These are phyloP conservation scores for Calonectris borealis DNA, from an alignment of 2,113 vertebrate genomes.

Conservation along the genomic window DNA sequence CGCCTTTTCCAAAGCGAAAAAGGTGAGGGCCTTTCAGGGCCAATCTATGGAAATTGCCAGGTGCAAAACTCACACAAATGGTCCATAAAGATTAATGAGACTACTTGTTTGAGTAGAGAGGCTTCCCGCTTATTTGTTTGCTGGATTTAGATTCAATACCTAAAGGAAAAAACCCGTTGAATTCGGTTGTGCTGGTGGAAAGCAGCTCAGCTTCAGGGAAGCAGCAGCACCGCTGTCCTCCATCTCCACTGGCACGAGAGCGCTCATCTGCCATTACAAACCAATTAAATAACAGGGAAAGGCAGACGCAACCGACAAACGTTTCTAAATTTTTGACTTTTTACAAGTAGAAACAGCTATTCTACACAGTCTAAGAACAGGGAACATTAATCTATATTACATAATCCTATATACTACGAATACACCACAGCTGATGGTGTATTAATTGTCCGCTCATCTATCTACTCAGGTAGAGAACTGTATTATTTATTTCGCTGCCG, in stretches of 20 bases:
- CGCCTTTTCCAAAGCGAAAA: background rate
- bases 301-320: background rate
- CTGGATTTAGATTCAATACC: background rate
- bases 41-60: background rate
- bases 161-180: fast-evolving
- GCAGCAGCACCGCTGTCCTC: background rate
- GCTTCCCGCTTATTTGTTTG: background rate
- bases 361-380: background rate
- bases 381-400: background rate
- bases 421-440: background rate
- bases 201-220: background rate
- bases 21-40: background rate
- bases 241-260: fast-evolving
- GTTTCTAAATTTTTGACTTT: background rate
- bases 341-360: background rate
- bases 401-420: background rate
- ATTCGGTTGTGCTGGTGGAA: background rate
- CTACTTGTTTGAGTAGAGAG: background rate
- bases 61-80: background rate
- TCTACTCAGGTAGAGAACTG: background rate
- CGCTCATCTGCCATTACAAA: background rate
- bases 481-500: constrained; percentile 69
- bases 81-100: background rate
- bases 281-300: background rate
- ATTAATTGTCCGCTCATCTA: background rate